These are phyloP conservation scores for Phengaris arion DNA, from an alignment of 2,888 invertebrate genomes.

Conservation along the genomic window DNA sequence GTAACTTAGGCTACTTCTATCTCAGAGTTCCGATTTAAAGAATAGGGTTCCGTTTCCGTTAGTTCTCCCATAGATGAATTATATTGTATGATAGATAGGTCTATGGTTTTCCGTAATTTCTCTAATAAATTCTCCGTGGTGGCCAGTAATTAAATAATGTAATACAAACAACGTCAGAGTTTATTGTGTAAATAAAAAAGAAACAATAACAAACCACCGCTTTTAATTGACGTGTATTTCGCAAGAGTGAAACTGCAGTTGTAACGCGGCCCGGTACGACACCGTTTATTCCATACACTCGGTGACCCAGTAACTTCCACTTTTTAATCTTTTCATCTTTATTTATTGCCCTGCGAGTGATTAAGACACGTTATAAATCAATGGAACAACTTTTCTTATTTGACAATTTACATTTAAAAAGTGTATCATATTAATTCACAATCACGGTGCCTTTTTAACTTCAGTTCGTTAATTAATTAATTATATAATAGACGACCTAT, in stretches of 20 bases:
- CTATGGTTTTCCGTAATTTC: too few relatives aligned
- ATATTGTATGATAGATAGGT: too few relatives aligned
- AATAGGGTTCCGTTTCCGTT: too few relatives aligned
- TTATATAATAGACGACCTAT: too few relatives aligned
- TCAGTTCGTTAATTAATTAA: not conserved
- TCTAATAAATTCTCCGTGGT: too few relatives aligned
- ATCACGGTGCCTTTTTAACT: not conserved
- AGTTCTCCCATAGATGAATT: too few relatives aligned
- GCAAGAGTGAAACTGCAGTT: not conserved
- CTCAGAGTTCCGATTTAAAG: too few relatives aligned
- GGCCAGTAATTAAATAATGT: not conserved
- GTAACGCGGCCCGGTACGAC: not conserved
- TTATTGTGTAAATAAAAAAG: too few relatives aligned
- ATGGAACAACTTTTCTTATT: slow-evolving; percentile 2
- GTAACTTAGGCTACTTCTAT: too few relatives aligned
- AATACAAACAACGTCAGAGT: too few relatives aligned
- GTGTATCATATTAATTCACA: not conserved
- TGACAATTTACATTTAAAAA: slow-evolving; percentile 16
- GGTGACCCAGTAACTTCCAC: slow-evolving; percentile 9
- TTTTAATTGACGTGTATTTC: slow-evolving; percentile 6
- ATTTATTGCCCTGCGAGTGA: slow-evolving; percentile 5
- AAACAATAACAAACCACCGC: not conserved
- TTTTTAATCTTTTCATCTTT: slow-evolving; percentile 19
- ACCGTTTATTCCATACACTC: not conserved
- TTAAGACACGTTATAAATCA: slow-evolving; percentile 19